Conservation (phyloP, 2,113 vertebrate genomes). For the Podarcis raffonei region DNA sequence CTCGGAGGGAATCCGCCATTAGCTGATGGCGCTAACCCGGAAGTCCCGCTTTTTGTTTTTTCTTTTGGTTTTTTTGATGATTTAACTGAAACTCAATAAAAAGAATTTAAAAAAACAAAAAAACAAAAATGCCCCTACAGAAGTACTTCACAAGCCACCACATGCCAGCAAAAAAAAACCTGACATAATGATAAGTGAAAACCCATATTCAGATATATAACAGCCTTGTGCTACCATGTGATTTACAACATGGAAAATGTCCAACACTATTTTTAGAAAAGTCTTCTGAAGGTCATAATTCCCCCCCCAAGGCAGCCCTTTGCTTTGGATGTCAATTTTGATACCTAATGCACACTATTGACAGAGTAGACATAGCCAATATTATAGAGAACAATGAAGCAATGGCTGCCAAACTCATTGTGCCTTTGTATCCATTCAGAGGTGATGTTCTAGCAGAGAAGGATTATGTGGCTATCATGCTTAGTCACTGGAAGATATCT, state of each 20-base stretch:
- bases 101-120: no score
- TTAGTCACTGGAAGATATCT: neutral
- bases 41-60: no score
- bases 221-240: neutral
- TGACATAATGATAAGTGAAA: neutral
- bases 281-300: neutral
- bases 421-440: neutral
- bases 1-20: no score
- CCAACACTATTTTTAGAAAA: neutral
- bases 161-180: neutral
- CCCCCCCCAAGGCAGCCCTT: neutral
- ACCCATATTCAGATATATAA: neutral
- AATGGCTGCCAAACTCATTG: neutral
- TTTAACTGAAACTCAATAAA: no score
- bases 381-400: neutral
- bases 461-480: neutral
- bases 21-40: no score
- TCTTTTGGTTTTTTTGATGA: no score
- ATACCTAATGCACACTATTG: neutral
- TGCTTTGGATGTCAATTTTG: slow-evolving; percentile 6
- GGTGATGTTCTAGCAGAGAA: neutral
- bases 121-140: no score
- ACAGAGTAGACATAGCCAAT: neutral
- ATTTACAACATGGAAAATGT: neutral
- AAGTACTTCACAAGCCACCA: neutral